Percentiles rank a stretch among this genome's conserved stretches.
Conservation (phyloP, 2,113 vertebrate genomes). For the Pholis gunnellus region DNA sequence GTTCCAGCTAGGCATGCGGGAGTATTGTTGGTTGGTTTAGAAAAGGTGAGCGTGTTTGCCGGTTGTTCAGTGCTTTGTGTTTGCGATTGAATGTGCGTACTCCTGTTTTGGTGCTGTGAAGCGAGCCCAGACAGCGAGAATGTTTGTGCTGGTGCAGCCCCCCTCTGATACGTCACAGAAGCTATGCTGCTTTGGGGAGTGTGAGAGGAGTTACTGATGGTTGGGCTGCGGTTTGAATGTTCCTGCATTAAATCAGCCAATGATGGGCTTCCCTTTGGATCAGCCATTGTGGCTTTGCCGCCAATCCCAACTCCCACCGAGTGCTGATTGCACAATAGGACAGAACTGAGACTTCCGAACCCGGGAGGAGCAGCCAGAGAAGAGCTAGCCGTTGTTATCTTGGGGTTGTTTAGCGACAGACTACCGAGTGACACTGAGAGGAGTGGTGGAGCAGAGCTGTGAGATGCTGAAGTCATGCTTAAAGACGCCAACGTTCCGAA, state of each 20-base stretch:
- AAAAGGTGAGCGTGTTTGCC: neutral
- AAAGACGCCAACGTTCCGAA: constrained; percentile 67
- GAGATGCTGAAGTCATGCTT: constrained; percentile 32
- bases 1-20: constrained; percentile 12
- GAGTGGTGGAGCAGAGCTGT: constrained; percentile 46
- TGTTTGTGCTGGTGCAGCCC: constrained; percentile 12
- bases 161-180: constrained; percentile 16
- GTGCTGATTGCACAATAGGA: constrained; percentile 68
- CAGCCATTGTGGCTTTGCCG: constrained; percentile 35
- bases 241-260: constrained; percentile 90
- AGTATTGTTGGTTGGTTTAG: constrained; percentile 24
- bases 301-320: constrained; percentile 52
- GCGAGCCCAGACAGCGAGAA: constrained; percentile 69
- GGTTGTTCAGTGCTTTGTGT: constrained; percentile 48
- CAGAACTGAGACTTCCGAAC: constrained; percentile 76
- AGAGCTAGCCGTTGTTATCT: constrained; percentile 47
- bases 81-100: neutral
- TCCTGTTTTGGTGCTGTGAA: constrained; percentile 61
- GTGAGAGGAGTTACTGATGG: constrained; percentile 71
- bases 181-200: constrained; percentile 64
- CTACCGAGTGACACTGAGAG: constrained; percentile 82
- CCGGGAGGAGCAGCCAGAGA: constrained; percentile 64
- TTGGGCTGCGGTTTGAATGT: constrained; percentile 82
- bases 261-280: constrained; percentile 82
- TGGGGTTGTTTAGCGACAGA: constrained; percentile 73